Evolutionary conservation across 30 jellyfish, hydroid and myxozoan genomes (phyloP), one percentile per base, ranked within the genome.

Genomic region (Pseudorhiza aurosa): DNA sequence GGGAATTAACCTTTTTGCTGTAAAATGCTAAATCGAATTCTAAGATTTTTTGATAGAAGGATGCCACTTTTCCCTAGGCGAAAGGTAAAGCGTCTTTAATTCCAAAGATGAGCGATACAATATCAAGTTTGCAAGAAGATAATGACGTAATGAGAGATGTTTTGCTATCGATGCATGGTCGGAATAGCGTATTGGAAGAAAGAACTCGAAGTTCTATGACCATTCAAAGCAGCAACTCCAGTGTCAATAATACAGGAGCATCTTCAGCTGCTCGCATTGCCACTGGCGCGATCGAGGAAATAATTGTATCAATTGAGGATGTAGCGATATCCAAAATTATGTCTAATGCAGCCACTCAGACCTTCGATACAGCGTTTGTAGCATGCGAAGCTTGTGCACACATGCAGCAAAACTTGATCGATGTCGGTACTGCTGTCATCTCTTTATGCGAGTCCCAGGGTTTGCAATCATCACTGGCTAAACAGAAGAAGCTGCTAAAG

Each of bases 311-410:
- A 21, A 43, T 36, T 18, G 84, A 69, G 21, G 76, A 83, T 18
- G 47, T 59, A 8, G 75, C 89, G 0, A 39, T 47, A 27, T 28
- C 89, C 26, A 83, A 68, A 51, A 39, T 45, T 30, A 11, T 55
- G 22, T 35, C 90, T 3, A 51, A 76, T 43, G 69, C 58, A 11
- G 56, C 89, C n/a, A 85, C 96, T 10, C 98, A 92, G 84, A 92
- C 98, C 15, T 72, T 64, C 36, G 98, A 92, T 27, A 92, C 98
- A 10, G 87, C 96, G 9, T 92, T 92, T 80, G 95, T 85, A 0
- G 80, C 96, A 14, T 92, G 98, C 58, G 90, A 77, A 35, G 85
- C 95, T 2, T 92, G 98, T 45, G 73, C 89, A 9, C 43, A 70
- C 11, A 78, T 72, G 93, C 98, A 92, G 75, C 89, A 84, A 22